Percentiles rank a stretch among this genome's conserved stretches.
These are phyloP conservation scores for Rutilus rutilus DNA, from an alignment of 2,113 vertebrate genomes.

Conservation along the genomic window DNA sequence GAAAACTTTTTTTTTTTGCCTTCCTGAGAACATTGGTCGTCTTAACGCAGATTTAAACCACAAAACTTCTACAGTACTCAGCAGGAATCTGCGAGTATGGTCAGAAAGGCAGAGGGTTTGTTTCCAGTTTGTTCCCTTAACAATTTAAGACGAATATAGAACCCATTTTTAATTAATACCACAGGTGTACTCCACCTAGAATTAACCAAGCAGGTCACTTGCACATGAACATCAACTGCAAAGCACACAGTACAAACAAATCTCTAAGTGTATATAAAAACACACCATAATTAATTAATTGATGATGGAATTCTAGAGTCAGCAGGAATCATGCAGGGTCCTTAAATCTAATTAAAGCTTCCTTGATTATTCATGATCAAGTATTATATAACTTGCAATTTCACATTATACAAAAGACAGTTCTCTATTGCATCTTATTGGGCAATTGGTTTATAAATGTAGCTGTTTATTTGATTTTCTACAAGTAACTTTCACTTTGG, in stretches of 20 bases:
- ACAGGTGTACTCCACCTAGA: slow-evolving; percentile 58
- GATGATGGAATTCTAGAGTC: slow-evolving; percentile 51
- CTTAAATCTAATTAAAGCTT: slow-evolving; percentile 49
- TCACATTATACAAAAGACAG: not conserved
- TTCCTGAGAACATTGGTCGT: not conserved
- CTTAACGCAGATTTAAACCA: not conserved
- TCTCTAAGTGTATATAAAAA: slow-evolving; percentile 53
- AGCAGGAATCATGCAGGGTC: slow-evolving; percentile 53
- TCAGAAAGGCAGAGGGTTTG: not conserved
- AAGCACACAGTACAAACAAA: slow-evolving; percentile 47
- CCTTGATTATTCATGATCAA: slow-evolving; percentile 43
- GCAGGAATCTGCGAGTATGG: not conserved
- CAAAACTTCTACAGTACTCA: not conserved
- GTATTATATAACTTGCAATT: not conserved
- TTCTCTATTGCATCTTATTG: not conserved
- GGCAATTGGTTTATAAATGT: not conserved
- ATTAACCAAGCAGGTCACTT: slow-evolving; percentile 46
- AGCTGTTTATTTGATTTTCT: slow-evolving; percentile 39
- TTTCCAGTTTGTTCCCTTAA: not conserved
- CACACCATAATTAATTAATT: slow-evolving; percentile 56
- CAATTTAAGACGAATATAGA: slow-evolving; percentile 37
- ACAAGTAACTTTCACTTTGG: slow-evolving; percentile 52
- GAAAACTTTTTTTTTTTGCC: not conserved
- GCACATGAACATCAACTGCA: slow-evolving; percentile 40
- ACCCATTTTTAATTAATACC: slow-evolving; percentile 57